Percentiles rank a stretch among this genome's conserved stretches.
Evolutionary conservation across 1,140 invertebrate species (phyloP).

Genomic region (Brachionus angularis): DNA sequence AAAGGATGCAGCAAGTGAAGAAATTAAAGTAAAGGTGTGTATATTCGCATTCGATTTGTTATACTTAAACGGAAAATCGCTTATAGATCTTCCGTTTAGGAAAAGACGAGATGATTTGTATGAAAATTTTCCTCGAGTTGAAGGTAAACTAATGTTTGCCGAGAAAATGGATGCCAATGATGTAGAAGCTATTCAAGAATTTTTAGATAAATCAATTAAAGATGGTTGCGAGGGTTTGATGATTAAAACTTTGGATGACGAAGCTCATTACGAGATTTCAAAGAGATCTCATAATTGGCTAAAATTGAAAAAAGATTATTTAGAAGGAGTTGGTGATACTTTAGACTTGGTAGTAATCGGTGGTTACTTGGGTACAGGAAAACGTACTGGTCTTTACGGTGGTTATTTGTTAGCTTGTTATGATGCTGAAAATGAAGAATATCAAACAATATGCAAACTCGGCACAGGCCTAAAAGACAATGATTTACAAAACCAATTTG

Average conservation of each 20-base stretch:
- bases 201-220: conserved; percentile 84
- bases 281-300: conserved; percentile 94
- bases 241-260: conserved; percentile 89
- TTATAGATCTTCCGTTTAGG: conserved; percentile 74
- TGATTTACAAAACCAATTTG: conserved; percentile 61
- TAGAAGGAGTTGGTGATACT: conserved; percentile 88
- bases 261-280: conserved; percentile 95
- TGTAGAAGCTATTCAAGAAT: conserved; percentile 86
- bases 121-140: conserved; percentile 66
- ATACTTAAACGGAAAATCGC: conserved; percentile 81
- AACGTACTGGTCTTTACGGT: conserved; percentile 86
- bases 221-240: conserved; percentile 92
- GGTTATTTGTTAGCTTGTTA: conserved; percentile 96
- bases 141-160: conserved; percentile 84
- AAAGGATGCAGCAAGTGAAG: conserved; percentile 28
- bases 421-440: conserved; percentile 85
- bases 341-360: conserved; percentile 90
- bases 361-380: conserved; percentile 86
- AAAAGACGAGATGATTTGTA: conserved; percentile 71
- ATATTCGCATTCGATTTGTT: conserved; percentile 96
- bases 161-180: conserved; percentile 69
- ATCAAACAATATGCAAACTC: conserved; percentile 84
- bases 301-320: conserved; percentile 95
- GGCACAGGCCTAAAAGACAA: conserved; percentile 96
- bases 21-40: conserved; percentile 66